phyloP scores from a whole-genome alignment of 2,888 invertebrate genomes.

The Eugnorisma glareosa region DNA sequence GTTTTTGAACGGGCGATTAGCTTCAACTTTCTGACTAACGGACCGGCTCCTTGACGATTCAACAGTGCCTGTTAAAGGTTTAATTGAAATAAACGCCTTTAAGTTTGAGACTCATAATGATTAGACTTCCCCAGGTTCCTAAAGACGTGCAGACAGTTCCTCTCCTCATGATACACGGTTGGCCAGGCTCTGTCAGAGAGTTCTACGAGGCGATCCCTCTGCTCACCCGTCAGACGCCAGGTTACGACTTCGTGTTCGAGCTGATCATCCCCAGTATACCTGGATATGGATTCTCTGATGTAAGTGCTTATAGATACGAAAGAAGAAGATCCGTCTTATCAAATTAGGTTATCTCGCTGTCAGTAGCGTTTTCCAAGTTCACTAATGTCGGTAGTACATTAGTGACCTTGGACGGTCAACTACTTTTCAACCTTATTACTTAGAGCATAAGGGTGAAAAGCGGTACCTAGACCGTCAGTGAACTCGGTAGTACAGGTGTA shows the following conservation, averaged over 20 bases:
- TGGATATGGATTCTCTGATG: conserved; percentile 88
- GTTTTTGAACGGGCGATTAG: not conserved
- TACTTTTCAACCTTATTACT: not conserved
- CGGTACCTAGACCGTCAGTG: too few relatives aligned
- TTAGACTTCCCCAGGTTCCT: conserved; percentile 76
- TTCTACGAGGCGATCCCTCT: conserved; percentile 94
- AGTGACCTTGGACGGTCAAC: not conserved
- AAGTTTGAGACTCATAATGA: not conserved
- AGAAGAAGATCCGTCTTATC: not conserved
- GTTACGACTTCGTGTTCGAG: conserved; percentile 90
- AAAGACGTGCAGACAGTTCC: conserved; percentile 89
- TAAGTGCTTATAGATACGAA: conserved; percentile 66
- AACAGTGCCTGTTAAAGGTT: not conserved
- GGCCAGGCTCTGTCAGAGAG: conserved; percentile 97
- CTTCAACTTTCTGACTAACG: not conserved
- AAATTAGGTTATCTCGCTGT: not conserved
- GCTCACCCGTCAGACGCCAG: conserved; percentile 88
- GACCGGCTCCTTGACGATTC: not conserved
- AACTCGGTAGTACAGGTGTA: too few relatives aligned
- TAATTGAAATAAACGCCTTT: not conserved
- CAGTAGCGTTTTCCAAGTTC: not conserved
- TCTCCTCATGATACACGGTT: conserved; percentile 95
- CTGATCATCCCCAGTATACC: conserved; percentile 91
- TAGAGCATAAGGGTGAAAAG: not conserved
- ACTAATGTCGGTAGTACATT: too few relatives aligned